phyloP scores from a whole-genome alignment of 2,797 vertebrate species.

The Micrastur ruficollis region DNA sequence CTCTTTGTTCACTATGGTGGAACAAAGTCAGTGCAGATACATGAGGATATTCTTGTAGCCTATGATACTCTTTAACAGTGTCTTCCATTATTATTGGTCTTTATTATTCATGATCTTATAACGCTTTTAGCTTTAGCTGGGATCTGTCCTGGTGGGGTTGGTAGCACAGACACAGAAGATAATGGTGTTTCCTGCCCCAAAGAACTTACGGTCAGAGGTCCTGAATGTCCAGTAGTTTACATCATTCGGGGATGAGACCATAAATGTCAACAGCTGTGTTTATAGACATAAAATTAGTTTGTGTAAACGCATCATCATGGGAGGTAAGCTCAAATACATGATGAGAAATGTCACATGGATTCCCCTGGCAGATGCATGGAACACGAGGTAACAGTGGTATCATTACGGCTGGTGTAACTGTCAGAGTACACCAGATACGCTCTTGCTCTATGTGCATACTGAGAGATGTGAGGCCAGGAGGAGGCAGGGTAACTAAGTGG shows the following conservation, averaged over 20 bases:
- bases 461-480: background rate
- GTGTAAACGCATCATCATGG: background rate
- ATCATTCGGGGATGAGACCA: background rate
- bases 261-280: background rate
- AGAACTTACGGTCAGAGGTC: background rate
- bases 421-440: background rate
- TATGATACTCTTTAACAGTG: background rate
- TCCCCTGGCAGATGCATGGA: background rate
- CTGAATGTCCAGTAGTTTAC: background rate
- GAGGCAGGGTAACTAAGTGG: background rate
- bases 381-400: background rate
- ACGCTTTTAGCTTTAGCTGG: background rate
- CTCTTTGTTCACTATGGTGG: background rate
- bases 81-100: background rate
- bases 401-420: background rate
- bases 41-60: background rate
- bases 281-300: background rate
- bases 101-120: background rate
- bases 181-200: background rate
- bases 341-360: background rate
- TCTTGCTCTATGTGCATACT: background rate
- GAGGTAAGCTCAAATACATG: background rate
- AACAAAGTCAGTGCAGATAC: constrained; percentile 10
- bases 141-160: background rate
- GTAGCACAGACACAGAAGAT: background rate